These are phyloP conservation scores for Acromyrmex charruanus DNA, from an alignment of 1,140 invertebrate genomes.

Conservation along the genomic window DNA sequence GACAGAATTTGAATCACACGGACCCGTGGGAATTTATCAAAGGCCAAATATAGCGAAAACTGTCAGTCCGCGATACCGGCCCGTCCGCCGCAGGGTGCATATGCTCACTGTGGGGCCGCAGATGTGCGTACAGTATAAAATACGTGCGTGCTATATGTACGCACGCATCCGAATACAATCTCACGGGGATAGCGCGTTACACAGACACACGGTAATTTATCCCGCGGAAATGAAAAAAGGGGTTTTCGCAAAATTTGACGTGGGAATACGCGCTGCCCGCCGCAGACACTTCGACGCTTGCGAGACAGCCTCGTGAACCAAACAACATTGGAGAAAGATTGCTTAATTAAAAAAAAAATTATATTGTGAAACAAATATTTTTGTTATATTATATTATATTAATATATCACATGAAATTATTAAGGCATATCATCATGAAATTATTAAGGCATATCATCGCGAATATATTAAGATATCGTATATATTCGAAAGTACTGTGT, in stretches of 20 bases:
- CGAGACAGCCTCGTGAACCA: not conserved
- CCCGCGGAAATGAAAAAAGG: slow-evolving; percentile 46
- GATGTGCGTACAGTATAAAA: slow-evolving; percentile 56
- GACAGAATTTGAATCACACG: slow-evolving; percentile 50
- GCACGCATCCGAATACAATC: slow-evolving; percentile 44
- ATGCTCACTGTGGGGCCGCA: slow-evolving; percentile 23
- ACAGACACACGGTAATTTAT: slow-evolving; percentile 51
- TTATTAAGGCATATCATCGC: not conserved
- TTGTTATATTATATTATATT: not conserved
- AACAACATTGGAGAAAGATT: not conserved
- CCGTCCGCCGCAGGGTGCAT: slow-evolving; percentile 4
- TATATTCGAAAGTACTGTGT: not conserved
- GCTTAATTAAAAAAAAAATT: not conserved
- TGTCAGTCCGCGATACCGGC: slow-evolving; percentile 46
- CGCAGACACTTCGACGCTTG: slow-evolving; percentile 4
- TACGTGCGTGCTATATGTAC: slow-evolving; percentile 7
- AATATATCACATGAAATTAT: not conserved
- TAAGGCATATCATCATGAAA: not conserved
- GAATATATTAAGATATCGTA: not conserved
- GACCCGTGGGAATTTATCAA: slow-evolving; percentile 66
- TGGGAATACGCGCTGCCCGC: slow-evolving; percentile 36
- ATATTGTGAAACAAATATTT: not conserved
- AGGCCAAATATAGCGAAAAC: slow-evolving; percentile 67
- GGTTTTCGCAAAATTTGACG: slow-evolving; percentile 51
- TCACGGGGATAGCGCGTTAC: slow-evolving; percentile 58